phyloP scores from a whole-genome alignment of 2,797 vertebrate species.

The Sebastes itinus region DNA sequence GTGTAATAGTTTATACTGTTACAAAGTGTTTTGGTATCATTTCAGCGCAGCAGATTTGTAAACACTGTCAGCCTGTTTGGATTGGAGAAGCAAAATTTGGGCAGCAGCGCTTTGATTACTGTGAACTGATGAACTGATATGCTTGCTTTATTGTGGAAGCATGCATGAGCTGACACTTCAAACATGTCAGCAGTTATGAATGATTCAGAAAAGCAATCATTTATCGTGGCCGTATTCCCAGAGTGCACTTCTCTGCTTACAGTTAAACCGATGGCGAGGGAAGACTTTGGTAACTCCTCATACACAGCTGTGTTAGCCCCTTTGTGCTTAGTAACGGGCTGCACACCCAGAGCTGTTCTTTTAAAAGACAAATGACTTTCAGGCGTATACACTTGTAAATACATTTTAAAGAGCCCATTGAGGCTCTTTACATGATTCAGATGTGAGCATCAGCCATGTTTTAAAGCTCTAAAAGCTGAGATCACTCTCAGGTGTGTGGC shows the following conservation, averaged over 20 bases:
- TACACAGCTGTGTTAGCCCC: constrained; percentile 43
- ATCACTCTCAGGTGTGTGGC: constrained; percentile 76
- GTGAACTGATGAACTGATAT: constrained; percentile 61
- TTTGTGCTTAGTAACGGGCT: constrained; percentile 21
- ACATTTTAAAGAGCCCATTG: constrained; percentile 53
- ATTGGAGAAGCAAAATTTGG: constrained; percentile 33
- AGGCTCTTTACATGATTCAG: constrained; percentile 79
- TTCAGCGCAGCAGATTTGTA: constrained; percentile 54
- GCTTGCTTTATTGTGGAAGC: constrained; percentile 55
- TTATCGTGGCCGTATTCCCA: constrained; percentile 57
- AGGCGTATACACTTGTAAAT: constrained; percentile 49
- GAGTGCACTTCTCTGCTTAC: constrained; percentile 38
- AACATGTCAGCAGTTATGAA: constrained; percentile 56
- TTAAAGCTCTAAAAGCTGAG: constrained; percentile 81
- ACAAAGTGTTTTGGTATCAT: constrained; percentile 54
- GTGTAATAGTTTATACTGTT: constrained; percentile 37
- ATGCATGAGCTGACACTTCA: constrained; percentile 56
- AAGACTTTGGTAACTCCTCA: constrained; percentile 39
- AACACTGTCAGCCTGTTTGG: constrained; percentile 72
- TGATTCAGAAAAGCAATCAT: constrained; percentile 42
- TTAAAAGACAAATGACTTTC: constrained; percentile 54
- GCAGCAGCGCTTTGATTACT: constrained; percentile 55
- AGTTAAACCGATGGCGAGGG: constrained; percentile 27
- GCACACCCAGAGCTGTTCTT: constrained; percentile 7
- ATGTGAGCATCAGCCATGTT: constrained; percentile 80